Base-by-base conservation (phyloP, 2,888 invertebrate species). In the Apamea epomidion region DNA sequence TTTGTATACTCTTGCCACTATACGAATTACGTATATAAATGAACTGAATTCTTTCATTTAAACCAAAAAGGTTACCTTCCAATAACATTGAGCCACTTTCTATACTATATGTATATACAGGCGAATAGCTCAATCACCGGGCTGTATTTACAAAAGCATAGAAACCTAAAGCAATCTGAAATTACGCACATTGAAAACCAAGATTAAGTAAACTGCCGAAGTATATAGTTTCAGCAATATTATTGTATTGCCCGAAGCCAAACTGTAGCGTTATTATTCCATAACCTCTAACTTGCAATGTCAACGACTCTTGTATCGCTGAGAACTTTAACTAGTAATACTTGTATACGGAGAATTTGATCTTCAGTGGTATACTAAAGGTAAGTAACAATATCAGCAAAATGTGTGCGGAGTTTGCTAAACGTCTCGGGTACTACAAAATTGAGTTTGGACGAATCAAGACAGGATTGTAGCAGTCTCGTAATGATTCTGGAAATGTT, bases 231-330 rank as follows among this genome's bases (percentile, higher is more conserved):
- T 62, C 29, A 69, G 69, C 14, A 73, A 75, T 81, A 67, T 71
- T 78, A 74, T 78, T 79, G 45, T 62, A 77, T 67, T 32, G 68
- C 77, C 69, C 48, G 21, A 77, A 60, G 73, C 42, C 21, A 73
- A 54, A 73, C 29, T 72, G 21, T 69, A 75, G 18, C 7, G 42
- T 58, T 81, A 70, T 76, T 74, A 85, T 37, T 74, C 25, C 37
- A 54, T 54, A 70, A 64, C 64, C 42, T 48, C 51, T 65, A 76
- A 75, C 37, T 67, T 76, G 32, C 68, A 81, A 78, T 81, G 42
- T 76, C 73, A 71, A 81, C 58, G 45, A 64, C 18, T 78, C 25
- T 80, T 84, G 45, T 80, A 76, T 62, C 21, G n/a, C 37, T 62
- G 42, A 83, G 16, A 62, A 78, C 14, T 14, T 21, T 51, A 69